Evolutionary conservation across 1,140 invertebrate genomes (phyloP).

Genomic region (Leptinotarsa defecta): DNA sequence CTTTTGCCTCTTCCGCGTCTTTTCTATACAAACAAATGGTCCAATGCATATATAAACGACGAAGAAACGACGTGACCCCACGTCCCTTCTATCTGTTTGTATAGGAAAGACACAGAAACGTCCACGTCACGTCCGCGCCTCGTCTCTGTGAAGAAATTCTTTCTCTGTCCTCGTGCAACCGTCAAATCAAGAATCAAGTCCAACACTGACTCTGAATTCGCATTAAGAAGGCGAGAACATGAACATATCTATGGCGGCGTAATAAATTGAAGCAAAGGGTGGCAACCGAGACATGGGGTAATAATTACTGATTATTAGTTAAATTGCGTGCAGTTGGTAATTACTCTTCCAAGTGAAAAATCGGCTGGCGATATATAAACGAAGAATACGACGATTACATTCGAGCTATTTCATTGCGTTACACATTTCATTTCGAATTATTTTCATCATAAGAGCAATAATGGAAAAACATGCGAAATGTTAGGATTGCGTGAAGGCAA

Average conservation of each 20-base stretch:
- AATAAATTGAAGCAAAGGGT: conserved; percentile 44
- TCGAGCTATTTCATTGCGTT: conserved; percentile 14
- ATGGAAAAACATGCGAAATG: conserved; percentile 31
- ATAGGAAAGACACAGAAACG: too few relatives aligned
- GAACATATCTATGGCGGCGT: conserved; percentile 9
- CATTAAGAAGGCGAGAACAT: background rate
- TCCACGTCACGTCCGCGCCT: too few relatives aligned
- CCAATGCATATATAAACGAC: too few relatives aligned
- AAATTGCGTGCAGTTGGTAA: conserved; percentile 48
- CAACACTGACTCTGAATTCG: too few relatives aligned
- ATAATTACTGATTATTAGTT: conserved; percentile 47
- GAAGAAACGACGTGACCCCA: too few relatives aligned
- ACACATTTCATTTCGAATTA: conserved; percentile 25
- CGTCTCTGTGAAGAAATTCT: too few relatives aligned
- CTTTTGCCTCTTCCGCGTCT: too few relatives aligned
- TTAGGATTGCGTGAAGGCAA: conserved; percentile 20
- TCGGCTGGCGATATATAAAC: conserved; percentile 28
- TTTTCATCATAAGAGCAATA: background rate
- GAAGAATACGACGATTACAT: conserved; percentile 29
- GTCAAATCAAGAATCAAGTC: too few relatives aligned
- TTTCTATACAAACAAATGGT: too few relatives aligned
- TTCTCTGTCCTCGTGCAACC: too few relatives aligned
- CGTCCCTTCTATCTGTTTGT: too few relatives aligned
- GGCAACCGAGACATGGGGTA: conserved; percentile 33
- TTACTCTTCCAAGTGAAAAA: conserved; percentile 46